Base-by-base conservation (phyloP, 1,140 invertebrate genomes). In the Sminthurides bifidus region DNA sequence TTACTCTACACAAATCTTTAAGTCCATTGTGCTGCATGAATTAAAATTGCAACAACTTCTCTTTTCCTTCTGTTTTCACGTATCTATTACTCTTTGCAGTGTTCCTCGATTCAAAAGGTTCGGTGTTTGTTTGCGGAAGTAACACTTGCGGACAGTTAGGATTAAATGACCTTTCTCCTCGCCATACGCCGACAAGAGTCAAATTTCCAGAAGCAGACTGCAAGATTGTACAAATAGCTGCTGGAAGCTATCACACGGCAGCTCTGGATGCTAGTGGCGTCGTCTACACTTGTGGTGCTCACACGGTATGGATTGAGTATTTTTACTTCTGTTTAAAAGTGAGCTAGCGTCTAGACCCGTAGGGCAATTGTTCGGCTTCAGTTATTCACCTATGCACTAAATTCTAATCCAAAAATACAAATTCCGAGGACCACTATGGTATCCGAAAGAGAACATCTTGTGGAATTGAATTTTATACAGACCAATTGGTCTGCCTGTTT, bases 91-190 rank as follows among this genome's bases (percentile, higher is more conserved):
- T 49, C 46, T 65, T 72, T 73, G 58, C 68, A 77, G 81, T 82
- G 26, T 70, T 81, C 21, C 69, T 85, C 35, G 69, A 77, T 70
- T 80, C 82, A 23, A 78, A 85, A 65, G 90, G 96, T 0, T 86
- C 83, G 58, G 85, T 92, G 4, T 96, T 91, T 71, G 85, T 92
- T 0, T 81, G 79, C 71, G 80, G 80, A 29, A 94, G 87, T 61
- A 98, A 98, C 72, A 83, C 88, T 63, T 86, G 88, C 68, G 94
- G 93, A 0, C 93, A 97, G 69, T 74, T 98, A 19, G 93, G 93
- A 23, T 80, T 85, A 27, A 90, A 91, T 0, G 89, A 95, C 71
- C 75, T 85, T 3, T 71, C 80, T 30, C 76, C 78, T 2, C 82
- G 88, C 57, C 83, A 81, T 49, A 78, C 79, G 0, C 81, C 88